These are phyloP conservation scores for Aplysina aerophoba DNA, from an alignment of 37 sponge, comb jelly and placozoan species.

Conservation along the genomic window DNA sequence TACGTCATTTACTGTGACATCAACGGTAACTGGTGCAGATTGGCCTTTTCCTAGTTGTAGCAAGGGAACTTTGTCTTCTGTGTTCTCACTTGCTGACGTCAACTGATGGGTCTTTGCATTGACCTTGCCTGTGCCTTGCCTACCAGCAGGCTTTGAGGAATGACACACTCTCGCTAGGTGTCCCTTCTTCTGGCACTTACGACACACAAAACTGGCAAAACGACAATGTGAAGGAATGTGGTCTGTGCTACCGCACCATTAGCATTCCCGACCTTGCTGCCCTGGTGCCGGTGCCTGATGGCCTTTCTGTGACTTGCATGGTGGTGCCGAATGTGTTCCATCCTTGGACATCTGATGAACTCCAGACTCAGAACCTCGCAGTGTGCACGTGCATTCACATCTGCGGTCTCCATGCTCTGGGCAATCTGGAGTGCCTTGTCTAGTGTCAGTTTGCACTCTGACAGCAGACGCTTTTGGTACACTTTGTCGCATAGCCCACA, in stretches of 20 bases:
- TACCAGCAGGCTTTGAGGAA: neutral
- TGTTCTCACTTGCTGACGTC: neutral
- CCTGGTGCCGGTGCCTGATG: neutral
- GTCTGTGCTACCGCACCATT: slow-evolving; percentile 12
- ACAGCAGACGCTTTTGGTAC: neutral
- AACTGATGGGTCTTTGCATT: neutral
- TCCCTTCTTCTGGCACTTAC: slow-evolving; percentile 39
- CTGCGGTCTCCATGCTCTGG: neutral
- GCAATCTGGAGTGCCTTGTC: neutral
- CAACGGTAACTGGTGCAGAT: neutral
- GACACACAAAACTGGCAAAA: neutral
- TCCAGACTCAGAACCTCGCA: neutral
- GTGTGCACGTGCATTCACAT: neutral
- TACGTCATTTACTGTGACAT: neutral
- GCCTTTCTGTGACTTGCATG: neutral
- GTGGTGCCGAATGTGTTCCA: neutral
- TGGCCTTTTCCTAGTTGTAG: neutral
- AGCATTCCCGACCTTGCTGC: no score
- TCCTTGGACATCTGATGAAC: neutral
- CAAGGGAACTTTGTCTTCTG: neutral
- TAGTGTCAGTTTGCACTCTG: slow-evolving; percentile 1
- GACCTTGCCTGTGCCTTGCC: neutral
- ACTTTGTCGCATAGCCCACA: neutral
- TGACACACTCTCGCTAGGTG: slow-evolving; percentile 26
- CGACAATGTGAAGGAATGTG: neutral